Conservation (phyloP, 2,888 invertebrate species). For the Serrognathus titanus region DNA sequence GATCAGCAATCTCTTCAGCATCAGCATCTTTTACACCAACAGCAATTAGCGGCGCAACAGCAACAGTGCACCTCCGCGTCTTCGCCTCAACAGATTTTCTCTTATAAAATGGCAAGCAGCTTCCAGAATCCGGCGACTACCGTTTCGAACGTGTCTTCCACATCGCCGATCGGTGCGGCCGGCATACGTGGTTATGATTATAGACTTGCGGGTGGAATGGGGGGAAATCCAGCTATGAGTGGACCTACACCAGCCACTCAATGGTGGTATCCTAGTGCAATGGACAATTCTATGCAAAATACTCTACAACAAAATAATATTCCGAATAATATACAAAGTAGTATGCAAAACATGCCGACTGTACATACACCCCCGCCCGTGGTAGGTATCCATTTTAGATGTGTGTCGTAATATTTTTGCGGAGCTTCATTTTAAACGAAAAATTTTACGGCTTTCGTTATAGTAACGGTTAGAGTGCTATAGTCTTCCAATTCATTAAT, state of each 20-base stretch:
- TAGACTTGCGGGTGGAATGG: conserved; percentile 60
- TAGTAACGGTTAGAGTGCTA: background rate
- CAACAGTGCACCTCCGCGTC: conserved; percentile 54
- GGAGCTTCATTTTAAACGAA: conserved; percentile 3
- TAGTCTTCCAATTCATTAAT: conserved; percentile 11
- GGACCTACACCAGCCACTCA: conserved; percentile 56
- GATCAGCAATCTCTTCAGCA: conserved; percentile 49
- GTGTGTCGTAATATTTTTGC: conserved; percentile 4
- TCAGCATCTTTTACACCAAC: conserved; percentile 45
- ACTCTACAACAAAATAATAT: conserved; percentile 38
- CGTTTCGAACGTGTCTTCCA: conserved; percentile 61
- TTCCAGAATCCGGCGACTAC: conserved; percentile 71
- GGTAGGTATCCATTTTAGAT: conserved; percentile 36
- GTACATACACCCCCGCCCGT: conserved; percentile 47
- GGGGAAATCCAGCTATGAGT: conserved; percentile 44
- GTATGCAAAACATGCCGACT: conserved; percentile 43
- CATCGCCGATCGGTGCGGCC: conserved; percentile 57
- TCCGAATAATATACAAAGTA: conserved; percentile 21
- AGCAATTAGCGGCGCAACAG: conserved; percentile 49
- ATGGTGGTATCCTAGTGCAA: conserved; percentile 72
- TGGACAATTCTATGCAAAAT: conserved; percentile 59
- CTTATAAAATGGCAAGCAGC: conserved; percentile 83
- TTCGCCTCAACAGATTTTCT: conserved; percentile 71
- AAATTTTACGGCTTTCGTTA: background rate
- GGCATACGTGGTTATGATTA: conserved; percentile 65